Base-by-base conservation (phyloP, 2,113 vertebrate genomes). In the Pelvicachromis taeniatus region DNA sequence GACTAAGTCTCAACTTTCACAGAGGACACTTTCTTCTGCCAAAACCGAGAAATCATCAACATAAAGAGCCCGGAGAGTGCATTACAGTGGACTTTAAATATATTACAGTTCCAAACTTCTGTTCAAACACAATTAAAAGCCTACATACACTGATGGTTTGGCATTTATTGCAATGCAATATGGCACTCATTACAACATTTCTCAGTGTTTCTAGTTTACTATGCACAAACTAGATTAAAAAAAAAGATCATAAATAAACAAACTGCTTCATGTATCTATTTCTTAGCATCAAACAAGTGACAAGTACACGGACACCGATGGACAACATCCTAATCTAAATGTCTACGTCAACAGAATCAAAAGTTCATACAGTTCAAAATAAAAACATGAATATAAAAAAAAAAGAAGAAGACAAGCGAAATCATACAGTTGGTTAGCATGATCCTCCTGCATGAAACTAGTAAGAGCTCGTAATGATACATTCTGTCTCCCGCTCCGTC, bases 201-300 rank as follows among this genome's bases (percentile, higher is more conserved):
- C 95, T 96, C 92, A 96, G 96, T 94, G 94, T 96, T 97, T 98
- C 95, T 96, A 96, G 98, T 97, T 98, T 99, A 99, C 97, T 99
- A 88, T 97, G 97, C 98, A 98, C 97, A 99, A 98, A 98, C 98
- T 99, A 98, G 96, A 96, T 98, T 97, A 40, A 40, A 98, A 98
- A 97, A 98, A 99, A 98, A 97, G 96, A 97, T 96, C 97, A 99
- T 99, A 99, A 99, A 99, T 99, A 98, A 98, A 99, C 96, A 97
- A 97, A 97, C 98, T 96, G 96, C 96, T 97, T 97, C 95, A 96
- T 97, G 97, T 97, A 97, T 97, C 97, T 99, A 98, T 97, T 95
- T 96, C 53, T 89, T 86, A 90, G 88, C 93, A 84, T 96, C 92
- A 96, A 96, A 90, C 78, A 90, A 96, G 77, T 85, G 85, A 93